These are phyloP conservation scores for Synchiropus splendidus DNA, from an alignment of 2,113 vertebrate species.

Conservation along the genomic window DNA sequence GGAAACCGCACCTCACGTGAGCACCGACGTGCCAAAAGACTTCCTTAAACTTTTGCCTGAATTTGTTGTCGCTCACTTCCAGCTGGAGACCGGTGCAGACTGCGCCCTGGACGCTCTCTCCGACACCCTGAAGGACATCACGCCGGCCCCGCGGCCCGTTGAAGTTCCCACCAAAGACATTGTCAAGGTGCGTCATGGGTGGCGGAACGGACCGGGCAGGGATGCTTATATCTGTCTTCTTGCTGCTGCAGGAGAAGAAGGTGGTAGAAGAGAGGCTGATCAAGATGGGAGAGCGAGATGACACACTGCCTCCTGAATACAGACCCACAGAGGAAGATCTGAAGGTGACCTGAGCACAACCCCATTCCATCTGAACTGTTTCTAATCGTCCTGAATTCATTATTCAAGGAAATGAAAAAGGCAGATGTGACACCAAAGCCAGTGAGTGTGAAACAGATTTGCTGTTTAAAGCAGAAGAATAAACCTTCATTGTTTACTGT, in stretches of 20 bases:
- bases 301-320: constrained; percentile 59
- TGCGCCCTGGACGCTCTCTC: constrained; percentile 62
- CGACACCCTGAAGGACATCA: constrained; percentile 51
- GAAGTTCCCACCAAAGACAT: constrained; percentile 40
- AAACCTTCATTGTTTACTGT: background rate
- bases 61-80: constrained; percentile 10
- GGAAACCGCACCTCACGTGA: constrained; percentile 31
- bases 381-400: background rate
- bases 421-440: constrained; percentile 24
- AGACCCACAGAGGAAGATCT: constrained; percentile 50
- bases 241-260: constrained; percentile 57
- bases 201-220: too few relatives aligned
- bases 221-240: too few relatives aligned
- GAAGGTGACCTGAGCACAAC: constrained; percentile 35
- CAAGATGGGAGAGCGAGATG: constrained; percentile 66
- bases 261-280: constrained; percentile 46
- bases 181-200: constrained; percentile 61
- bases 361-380: background rate
- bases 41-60: background rate
- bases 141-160: constrained; percentile 35
- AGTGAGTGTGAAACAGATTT: constrained; percentile 19
- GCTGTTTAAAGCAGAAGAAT: background rate
- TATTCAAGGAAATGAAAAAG: constrained; percentile 44
- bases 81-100: constrained; percentile 37
- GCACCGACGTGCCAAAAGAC: background rate